Base-by-base conservation (phyloP, 2,797 vertebrate genomes). In the Capromys pilorides region DNA sequence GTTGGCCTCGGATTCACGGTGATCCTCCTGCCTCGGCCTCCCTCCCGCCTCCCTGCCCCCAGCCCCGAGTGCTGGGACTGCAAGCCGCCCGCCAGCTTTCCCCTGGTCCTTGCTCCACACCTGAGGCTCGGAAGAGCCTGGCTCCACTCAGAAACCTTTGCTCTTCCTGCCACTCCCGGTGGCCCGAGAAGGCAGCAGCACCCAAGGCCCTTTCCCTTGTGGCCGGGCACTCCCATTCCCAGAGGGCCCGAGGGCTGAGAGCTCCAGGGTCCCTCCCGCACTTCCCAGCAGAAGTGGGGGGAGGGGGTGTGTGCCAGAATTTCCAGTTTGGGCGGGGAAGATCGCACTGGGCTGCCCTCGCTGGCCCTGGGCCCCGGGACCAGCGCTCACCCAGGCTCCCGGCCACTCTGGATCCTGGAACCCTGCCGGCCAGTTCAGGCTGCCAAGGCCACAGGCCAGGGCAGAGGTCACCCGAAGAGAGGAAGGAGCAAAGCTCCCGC, bases 271-370 rank as follows among this genome's bases (percentile, higher is more conserved):
- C 51, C 75, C 78, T 89, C 28, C 83, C 33, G 14, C 83, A 7
- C 66, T 33, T 75, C 49, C 33, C 6, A 16, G 36, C 62, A 66
- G 16, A 67, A 59, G 71, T 62, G 89, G 16, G 71, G n/a, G n/a
- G n/a, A n/a, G n/a, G n/a, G n/a, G n/a, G n/a, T n/a, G n/a, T 22
- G 28, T 49, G 7, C 6, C 69, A 87, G 91, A 87, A 94, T 95
- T 93, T 85, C 96, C 96, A 91, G 19, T 66, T 49, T 64, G 81
- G 64, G 90, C 6, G 54, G 81, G 83, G 84, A 90, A 81, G 90
- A 95, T 95, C 88, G 85, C 82, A 73, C 19, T n/a, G 49, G 8
- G 19, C 59, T 93, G 84, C 83, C 84, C 88, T 36, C 26, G 26
- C 41, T 1, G 71, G 81, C 67, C 95, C 51, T 2, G 0, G 62